Percentiles rank a stretch among this genome's conserved stretches.
Evolutionary conservation across 2,797 vertebrate species (phyloP).

Genomic region (Muscicapa striata): DNA sequence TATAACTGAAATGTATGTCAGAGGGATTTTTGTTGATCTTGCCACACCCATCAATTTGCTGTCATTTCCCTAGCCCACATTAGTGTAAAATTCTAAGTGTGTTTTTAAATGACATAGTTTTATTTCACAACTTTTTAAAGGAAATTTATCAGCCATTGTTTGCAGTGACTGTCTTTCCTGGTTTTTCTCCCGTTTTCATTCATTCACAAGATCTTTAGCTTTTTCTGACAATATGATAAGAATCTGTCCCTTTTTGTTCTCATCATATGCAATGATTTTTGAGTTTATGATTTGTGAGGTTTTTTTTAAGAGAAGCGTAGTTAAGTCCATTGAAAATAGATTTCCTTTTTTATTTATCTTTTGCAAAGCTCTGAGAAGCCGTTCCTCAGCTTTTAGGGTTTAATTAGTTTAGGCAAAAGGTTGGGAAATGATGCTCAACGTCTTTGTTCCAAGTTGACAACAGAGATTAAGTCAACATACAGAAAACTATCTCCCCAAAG

Average conservation of each 20-base stretch:
- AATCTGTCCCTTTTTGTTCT: background rate
- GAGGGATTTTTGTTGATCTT: background rate
- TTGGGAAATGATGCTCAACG: background rate
- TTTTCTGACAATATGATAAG: background rate
- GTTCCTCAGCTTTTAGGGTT: background rate
- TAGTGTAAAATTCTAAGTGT: background rate
- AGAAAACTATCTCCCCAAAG: background rate
- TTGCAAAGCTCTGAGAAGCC: background rate
- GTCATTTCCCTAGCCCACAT: background rate
- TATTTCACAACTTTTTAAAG: background rate
- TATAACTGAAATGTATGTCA: background rate
- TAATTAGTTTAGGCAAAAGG: background rate
- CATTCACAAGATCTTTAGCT: background rate
- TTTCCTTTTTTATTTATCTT: background rate
- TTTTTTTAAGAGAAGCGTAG: background rate
- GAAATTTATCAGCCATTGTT: rapidly evolving
- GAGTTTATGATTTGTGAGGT: background rate
- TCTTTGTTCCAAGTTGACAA: background rate
- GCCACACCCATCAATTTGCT: background rate
- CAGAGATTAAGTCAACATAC: background rate
- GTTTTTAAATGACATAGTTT: background rate
- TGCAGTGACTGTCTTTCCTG: background rate
- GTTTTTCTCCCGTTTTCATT: background rate
- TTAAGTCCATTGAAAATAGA: background rate
- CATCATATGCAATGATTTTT: background rate